Base-by-base conservation (phyloP, 2,113 vertebrate species). In the Amia ocellicauda region DNA sequence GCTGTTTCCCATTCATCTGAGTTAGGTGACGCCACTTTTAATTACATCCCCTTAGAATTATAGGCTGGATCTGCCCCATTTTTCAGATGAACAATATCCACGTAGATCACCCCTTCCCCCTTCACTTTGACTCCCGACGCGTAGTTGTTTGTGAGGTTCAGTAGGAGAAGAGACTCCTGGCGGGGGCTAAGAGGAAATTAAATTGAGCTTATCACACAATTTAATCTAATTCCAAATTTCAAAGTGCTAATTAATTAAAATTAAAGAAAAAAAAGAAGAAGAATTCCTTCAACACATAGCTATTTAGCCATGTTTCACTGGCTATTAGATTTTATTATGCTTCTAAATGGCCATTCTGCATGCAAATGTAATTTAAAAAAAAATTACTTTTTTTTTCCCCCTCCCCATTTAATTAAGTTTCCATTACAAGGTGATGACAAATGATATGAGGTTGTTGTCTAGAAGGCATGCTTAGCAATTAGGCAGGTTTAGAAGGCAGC, bases 251-350 rank as follows among this genome's bases (percentile, higher is more conserved):
- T 56, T 31, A 31, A 56, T 9, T 29, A 56, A 56, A 17, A 17
- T 19, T 14, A 58, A 36, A 36, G 16, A 29, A 4, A 29, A 7
- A n/a, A 22, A 40, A 58, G 14, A 8, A 29, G 36, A 13, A 58
- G 3, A 23, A 20, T 58, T 40, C 8, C 14, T 58, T 19, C 19
- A 58, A 40, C 3, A 22, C 28, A 22, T 19, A 7, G 31, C 29
- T 41, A 58, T 58, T 58, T 23, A 58, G 1, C 19, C 7, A 10
- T 41, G 31, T 58, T 41, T 41, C 29, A 11, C 3, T 20, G 19
- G 56, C n/a, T 58, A 23, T 58, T 19, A 58, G 31, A 58, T 58
- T 42, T 58, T 58, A 10, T 58, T 22, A 40, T 40, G 54, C 14
- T 57, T 9, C 17, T 57, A 57, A 57, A 31, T 57, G 28, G 26